Evolutionary conservation across 1,140 invertebrate genomes (phyloP), one percentile per base, ranked within the genome.

Genomic region (Aphis gossypii): DNA sequence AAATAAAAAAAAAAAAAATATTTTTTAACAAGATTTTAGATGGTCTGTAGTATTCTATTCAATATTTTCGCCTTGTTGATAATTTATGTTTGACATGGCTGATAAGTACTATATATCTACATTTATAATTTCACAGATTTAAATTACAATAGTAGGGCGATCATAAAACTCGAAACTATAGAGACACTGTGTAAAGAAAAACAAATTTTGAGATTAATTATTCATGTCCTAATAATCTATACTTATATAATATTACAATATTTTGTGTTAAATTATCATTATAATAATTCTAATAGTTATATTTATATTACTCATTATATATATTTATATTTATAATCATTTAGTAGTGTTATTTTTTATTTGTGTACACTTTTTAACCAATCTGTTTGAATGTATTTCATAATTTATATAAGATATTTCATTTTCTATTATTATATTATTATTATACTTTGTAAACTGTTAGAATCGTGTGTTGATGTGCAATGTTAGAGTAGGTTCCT

Each of bases 391-490:
- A 38, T 38, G 21, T 89, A 56, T 89, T 56, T 41, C 20, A 56
- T 89, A 89, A 56, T 89, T 89, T 56, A 41, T 11, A 38, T 89
- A 89, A 38, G 88, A 89, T 56, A 41, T 56, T 89, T 89, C 48
- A 89, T 23, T 56, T 89, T 89, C 4, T 88, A 87, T 87, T n/a
- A 87, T 87, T 87, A 87, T 87, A 87, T 51, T 89, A 54, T 89
- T 38, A 89, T 89, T 41, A 89, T 38, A 38, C 48, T 89, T 89
- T 56, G 88, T 89, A 56, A 89, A 56, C 88, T 38, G 48, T 92
- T 93, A 93, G 82, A 84, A 54, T 86, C 51, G 92, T 54, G 92
- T 93, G 92, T 86, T 86, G 82, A 86, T 86, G 92, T 93, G 92
- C 92, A 93, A 93, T 93, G 48, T 86, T 93, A 93, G 92, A 86